Evolutionary conservation across 2,113 vertebrate species (phyloP), one percentile per base, ranked within the genome.

Genomic region (Jaculus jaculus): DNA sequence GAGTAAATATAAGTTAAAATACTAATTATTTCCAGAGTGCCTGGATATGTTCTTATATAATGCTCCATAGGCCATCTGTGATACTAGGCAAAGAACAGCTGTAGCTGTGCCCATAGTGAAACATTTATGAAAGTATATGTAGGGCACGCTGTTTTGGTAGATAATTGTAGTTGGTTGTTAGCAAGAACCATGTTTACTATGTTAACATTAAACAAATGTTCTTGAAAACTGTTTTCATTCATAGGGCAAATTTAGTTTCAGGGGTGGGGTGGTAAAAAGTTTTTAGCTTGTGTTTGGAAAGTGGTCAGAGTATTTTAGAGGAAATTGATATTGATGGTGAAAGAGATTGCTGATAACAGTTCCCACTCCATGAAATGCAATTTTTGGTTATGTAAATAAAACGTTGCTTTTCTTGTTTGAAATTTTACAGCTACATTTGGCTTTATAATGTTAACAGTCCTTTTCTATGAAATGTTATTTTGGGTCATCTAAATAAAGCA

Each of bases 301-400:
- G 91, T 68, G 26, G 79, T 95, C 82, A 87, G 95, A 87, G 63
- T 77, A 81, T 93, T 84, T 47, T 61, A 81, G 84, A 94, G n/a
- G 85, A 91, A 97, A 91, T 88, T 26, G 63, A 68, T 66, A 65
- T 84, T 84, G 78, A 89, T 71, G 39, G 88, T 87, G 80, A 60
- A 84, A 90, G 39, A 39, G 91, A 95, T 91, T 94, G 30, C 66
- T 84, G 92, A 85, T 60, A 94, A 87, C 8, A 18, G 47, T 74
- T 92, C 78, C 47, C 65, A 94, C 73, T 91, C 87, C 89, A 69
- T 77, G 69, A 94, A 95, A 84, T 42, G 17, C 89, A 89, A 71
- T 83, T 95, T 95, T 92, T 79, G 87, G 82, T 79, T 24, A 85
- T 91, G 79, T 93, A 93, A 96, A 92, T 92, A 95, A 96, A 96